Base-by-base conservation (phyloP, 2,888 invertebrate species). In the Lacanobia oleracea region DNA sequence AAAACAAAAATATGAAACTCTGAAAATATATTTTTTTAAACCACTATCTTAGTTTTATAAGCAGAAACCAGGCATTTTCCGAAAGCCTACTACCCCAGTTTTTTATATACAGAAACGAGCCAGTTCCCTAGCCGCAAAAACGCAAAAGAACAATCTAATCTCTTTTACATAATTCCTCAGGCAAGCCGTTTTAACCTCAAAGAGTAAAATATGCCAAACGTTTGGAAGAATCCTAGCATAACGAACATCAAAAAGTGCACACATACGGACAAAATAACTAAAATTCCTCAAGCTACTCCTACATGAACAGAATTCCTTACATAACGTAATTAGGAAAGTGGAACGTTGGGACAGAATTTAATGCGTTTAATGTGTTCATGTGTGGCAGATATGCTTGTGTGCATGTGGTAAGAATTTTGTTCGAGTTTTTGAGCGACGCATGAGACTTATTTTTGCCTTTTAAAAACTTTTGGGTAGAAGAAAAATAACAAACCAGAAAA, bases 121-220 rank as follows among this genome's bases (percentile, higher is more conserved):
- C n/a, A 14, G 14, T 12, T 9, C 18, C 2, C 23, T 3, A 12
- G 27, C 27, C 23, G n/a, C 27, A 21, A n/a, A 57, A 12, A 2
- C 6, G 9, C 9, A 56, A 48, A 54, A 10, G 0, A n/a, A 45
- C 21, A 59, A 27, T 40, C 3, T 33, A 21, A 18, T 57, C 62
- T 48, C 21, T n/a, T 16, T 16, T n/a, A 14, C 57, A 27, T 53
- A 72, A 72, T 66, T 62, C 18, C 14, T 23, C 12, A 33, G n/a
- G 12, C 27, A 45, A 54, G 6, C 63, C 23, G 0, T 14, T 18
- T 14, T 56, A 23, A 0, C 33, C n/a, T 80, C 83, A 87, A 84
- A 86, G 78, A 68, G 65, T 79, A 83, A 84, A 82, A 83, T 81
- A 77, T 86, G 64, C 66, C 18, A 75, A 86, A 83, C 72, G 76